Percentiles rank a stretch among this genome's conserved stretches.
These are phyloP conservation scores for Polypedilum pembai DNA, from an alignment of 1,140 invertebrate species.

Conservation along the genomic window DNA sequence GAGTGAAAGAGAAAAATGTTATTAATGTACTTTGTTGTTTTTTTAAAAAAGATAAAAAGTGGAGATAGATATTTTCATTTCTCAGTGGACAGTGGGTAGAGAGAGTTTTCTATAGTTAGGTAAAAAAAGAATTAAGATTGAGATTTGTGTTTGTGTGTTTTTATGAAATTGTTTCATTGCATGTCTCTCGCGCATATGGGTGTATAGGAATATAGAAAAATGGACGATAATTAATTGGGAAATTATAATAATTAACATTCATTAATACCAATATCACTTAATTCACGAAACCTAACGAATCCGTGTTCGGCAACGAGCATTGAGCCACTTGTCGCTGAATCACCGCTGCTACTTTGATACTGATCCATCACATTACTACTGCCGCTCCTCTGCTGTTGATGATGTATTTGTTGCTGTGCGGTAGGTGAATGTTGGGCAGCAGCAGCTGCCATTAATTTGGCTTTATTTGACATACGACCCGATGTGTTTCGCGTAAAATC, in stretches of 20 bases:
- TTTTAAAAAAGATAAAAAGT: too few relatives aligned
- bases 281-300: slow-evolving; percentile 68
- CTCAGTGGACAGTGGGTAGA: too few relatives aligned
- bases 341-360: slow-evolving; percentile 30
- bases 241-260: slow-evolving; percentile 27
- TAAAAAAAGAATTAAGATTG: too few relatives aligned
- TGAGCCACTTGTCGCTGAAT: slow-evolving; percentile 41
- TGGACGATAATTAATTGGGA: slow-evolving; percentile 2
- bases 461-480: slow-evolving; percentile 24
- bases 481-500: slow-evolving; percentile 21
- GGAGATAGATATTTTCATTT: too few relatives aligned
- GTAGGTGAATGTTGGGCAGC: not conserved
- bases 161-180: too few relatives aligned
- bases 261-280: slow-evolving; percentile 46
- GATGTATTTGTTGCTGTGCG: slow-evolving; percentile 25
- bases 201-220: not conserved
- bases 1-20: too few relatives aligned
- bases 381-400: slow-evolving; percentile 2
- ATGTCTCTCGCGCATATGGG: too few relatives aligned
- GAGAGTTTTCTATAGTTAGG: too few relatives aligned
- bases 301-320: slow-evolving; percentile 81
- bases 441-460: not conserved
- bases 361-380: slow-evolving; percentile 26
- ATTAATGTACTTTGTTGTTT: too few relatives aligned
- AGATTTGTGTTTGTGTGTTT: too few relatives aligned